Evolutionary conservation across 2,797 vertebrate genomes (phyloP).

Genomic region (Hoplostethus mediterraneus): DNA sequence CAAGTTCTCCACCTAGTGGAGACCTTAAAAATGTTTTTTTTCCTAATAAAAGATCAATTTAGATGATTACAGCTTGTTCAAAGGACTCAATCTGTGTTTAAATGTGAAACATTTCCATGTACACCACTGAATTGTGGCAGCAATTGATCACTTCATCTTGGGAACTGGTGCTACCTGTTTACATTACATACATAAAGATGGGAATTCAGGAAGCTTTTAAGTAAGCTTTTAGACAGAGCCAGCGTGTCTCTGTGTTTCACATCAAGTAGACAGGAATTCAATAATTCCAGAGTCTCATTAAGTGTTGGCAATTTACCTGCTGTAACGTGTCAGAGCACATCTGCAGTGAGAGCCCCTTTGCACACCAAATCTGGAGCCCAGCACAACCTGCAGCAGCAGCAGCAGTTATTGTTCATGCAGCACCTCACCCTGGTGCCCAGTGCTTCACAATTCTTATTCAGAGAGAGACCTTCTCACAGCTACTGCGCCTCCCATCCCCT

Average conservation of each 20-base stretch:
- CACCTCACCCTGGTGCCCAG: conserved; percentile 72
- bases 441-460: conserved; percentile 80
- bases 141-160: conserved; percentile 41
- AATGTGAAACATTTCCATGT: conserved; percentile 8
- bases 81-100: conserved; percentile 9
- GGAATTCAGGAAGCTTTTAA: conserved; percentile 77
- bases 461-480: conserved; percentile 71
- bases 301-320: conserved; percentile 70
- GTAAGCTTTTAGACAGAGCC: conserved; percentile 75
- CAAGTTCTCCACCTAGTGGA: too few relatives aligned
- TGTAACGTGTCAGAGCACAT: conserved; percentile 73
- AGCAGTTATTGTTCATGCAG: conserved; percentile 79
- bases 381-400: conserved; percentile 63
- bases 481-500: conserved; percentile 63
- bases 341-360: conserved; percentile 68
- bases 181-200: conserved; percentile 52
- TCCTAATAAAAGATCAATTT: background rate
- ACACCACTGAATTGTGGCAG: background rate
- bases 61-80: background rate
- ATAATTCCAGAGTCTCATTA: conserved; percentile 78
- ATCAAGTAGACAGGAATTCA: conserved; percentile 72
- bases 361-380: conserved; percentile 64
- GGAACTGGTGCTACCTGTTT: conserved; percentile 31
- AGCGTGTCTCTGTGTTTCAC: conserved; percentile 65
- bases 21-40: background rate